A percentile compares a stretch with the other conserved stretches of the same genome.
phyloP scores from a whole-genome alignment of 1,140 invertebrate species.

The Marisa cornuarietis region DNA sequence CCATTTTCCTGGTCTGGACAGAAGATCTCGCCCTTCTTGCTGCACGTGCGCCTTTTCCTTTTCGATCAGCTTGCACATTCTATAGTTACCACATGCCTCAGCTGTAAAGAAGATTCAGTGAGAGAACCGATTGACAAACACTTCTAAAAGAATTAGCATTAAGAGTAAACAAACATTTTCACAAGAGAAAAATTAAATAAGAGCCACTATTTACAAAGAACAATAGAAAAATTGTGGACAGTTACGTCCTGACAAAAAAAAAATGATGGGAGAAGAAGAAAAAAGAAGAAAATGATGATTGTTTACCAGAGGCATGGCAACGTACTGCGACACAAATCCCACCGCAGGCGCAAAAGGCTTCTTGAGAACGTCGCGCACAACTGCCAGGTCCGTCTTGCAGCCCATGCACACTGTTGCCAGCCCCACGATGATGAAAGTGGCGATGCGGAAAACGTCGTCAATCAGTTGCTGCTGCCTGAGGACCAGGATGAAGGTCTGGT shows the following conservation, averaged over 20 bases:
- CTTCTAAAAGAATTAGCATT: background rate
- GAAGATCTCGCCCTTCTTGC: too few relatives aligned
- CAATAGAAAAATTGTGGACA: background rate
- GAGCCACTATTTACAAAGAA: background rate
- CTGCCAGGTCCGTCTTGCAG: constrained; percentile 53
- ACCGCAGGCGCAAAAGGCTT: constrained; percentile 57
- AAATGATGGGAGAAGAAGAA: background rate
- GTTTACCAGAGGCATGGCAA: constrained; percentile 64
- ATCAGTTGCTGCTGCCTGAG: background rate
- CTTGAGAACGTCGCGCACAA: constrained; percentile 55
- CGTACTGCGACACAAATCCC: constrained; percentile 61
- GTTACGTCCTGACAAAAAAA: background rate
- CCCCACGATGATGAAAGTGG: background rate
- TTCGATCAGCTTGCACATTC: too few relatives aligned
- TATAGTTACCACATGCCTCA: too few relatives aligned
- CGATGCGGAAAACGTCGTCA: constrained; percentile 6
- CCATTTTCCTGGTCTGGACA: too few relatives aligned
- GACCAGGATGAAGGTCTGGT: background rate
- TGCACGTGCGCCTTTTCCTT: too few relatives aligned
- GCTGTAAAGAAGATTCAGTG: too few relatives aligned
- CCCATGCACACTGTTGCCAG: constrained; percentile 59
- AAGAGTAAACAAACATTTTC: background rate
- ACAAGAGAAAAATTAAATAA: background rate
- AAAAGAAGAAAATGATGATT: background rate
- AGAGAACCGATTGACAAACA: background rate